Base-by-base conservation (phyloP, 2,888 invertebrate genomes). In the Tenthredo amoena region DNA sequence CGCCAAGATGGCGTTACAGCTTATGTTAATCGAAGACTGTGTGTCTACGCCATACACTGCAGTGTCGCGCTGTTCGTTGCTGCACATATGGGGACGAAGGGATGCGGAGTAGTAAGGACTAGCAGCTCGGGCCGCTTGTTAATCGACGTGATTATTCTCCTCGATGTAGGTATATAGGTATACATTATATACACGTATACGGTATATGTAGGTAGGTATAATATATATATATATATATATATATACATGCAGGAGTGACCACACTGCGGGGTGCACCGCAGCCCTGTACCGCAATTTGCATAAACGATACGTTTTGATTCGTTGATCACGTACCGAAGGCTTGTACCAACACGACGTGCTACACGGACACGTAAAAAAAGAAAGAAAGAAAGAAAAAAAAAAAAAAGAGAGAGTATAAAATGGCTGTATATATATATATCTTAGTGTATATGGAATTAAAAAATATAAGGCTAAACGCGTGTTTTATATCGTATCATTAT, bases 261-360 rank as follows among this genome's bases (percentile, higher is more conserved):
- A 43, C 40, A 43, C 72, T 21, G 26, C 74, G 43, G 40, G 43
- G 43, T 40, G 74, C 74, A 72, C 77, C 88, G 87, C 88, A 89
- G 89, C 88, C 89, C 90, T 89, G 89, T 89, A 88, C 88, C 89
- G 89, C 87, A 89, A 93, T 93, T 93, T 93, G 91, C 93, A 93
- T 93, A 93, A 92, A 92, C 93, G 92, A 93, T 93, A 92, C 92
- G 93, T 92, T 93, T 93, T 93, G 92, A 93, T 93, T 93, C 91
- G 91, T 89, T 37, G 58, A 81, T 58, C 62, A 79, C 79, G 58
- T 55, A 7, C 55, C 77, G 55, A 50, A 31, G 50, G 50, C 50
- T 77, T 77, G 77, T 77, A 43, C 72, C 40, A 43, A 74, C 72
- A 50, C 50, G 72, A 43, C 76, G 50, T 31, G 76, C 26, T 77